Conservation (phyloP, 2,797 vertebrate species). For the Gallirallus australis region DNA sequence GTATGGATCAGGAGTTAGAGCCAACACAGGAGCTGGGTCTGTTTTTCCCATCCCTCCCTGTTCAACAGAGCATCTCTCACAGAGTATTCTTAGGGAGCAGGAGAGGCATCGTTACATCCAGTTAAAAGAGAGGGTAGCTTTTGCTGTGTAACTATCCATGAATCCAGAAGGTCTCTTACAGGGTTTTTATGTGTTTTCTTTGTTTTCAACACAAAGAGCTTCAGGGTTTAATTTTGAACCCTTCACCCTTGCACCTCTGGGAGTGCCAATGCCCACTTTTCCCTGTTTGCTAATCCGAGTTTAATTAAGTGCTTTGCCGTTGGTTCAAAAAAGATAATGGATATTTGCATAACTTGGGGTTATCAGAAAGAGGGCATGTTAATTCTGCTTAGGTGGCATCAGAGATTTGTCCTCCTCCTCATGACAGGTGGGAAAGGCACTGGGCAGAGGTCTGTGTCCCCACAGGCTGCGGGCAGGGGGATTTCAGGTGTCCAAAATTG, state of each 20-base stretch:
- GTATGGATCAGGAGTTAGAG: neutral
- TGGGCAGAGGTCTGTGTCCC: neutral
- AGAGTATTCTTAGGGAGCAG: neutral
- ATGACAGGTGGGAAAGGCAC: neutral
- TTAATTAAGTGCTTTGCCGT: neutral
- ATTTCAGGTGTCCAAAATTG: neutral
- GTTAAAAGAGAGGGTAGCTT: neutral
- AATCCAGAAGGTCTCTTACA: neutral
- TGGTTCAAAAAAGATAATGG: neutral
- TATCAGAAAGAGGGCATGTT: neutral
- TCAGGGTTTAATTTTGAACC: neutral
- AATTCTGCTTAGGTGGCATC: neutral
- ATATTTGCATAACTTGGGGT: neutral
- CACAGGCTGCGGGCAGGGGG: accelerated
- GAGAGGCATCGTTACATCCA: neutral
- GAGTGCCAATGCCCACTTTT: neutral
- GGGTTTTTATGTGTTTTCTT: neutral
- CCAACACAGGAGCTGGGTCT: neutral
- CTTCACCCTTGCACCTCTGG: neutral
- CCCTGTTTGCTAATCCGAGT: neutral
- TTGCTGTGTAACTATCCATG: neutral
- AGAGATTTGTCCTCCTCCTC: neutral
- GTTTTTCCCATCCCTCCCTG: neutral
- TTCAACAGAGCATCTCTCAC: neutral
- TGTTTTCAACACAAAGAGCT: neutral